These are phyloP conservation scores for Mugil cephalus DNA, from an alignment of 2,113 vertebrate genomes.

Conservation along the genomic window DNA sequence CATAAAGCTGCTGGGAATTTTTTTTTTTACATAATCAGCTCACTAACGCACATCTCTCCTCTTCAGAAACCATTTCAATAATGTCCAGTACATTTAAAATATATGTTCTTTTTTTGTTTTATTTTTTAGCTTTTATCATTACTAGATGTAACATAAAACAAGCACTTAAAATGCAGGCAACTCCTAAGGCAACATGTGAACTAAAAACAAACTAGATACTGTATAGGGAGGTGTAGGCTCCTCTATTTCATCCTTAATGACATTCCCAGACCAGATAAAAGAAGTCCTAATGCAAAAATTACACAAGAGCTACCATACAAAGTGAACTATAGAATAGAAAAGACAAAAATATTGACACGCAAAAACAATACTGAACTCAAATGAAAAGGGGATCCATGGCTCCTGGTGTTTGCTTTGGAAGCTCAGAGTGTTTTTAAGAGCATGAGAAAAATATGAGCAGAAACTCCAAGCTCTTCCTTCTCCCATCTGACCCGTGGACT, in stretches of 20 bases:
- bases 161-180: slow-evolving; percentile 82
- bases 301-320: slow-evolving; percentile 62
- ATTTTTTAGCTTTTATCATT: slow-evolving; percentile 24
- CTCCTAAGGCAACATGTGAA: slow-evolving; percentile 87
- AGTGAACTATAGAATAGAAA: slow-evolving; percentile 72
- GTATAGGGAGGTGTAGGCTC: slow-evolving; percentile 45
- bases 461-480: slow-evolving; percentile 2
- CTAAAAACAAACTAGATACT: slow-evolving; percentile 74
- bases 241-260: slow-evolving; percentile 20
- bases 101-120: too few relatives aligned
- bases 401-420: slow-evolving; percentile 23
- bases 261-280: slow-evolving; percentile 61
- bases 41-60: slow-evolving; percentile 35
- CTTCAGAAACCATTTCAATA: slow-evolving; percentile 42
- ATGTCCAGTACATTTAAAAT: slow-evolving; percentile 52
- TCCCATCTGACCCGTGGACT: slow-evolving; percentile 19
- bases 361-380: slow-evolving; percentile 74
- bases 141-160: slow-evolving; percentile 71
- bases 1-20: slow-evolving; percentile 45
- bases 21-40: slow-evolving; percentile 64
- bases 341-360: slow-evolving; percentile 65
- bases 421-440: slow-evolving; percentile 3
- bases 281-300: slow-evolving; percentile 55
- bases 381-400: slow-evolving; percentile 59
- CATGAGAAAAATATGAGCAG: slow-evolving; percentile 20